Evolutionary conservation across 2,113 vertebrate species (phyloP), one percentile per base, ranked within the genome.

Genomic region (Chamaetylas fuelleborni): DNA sequence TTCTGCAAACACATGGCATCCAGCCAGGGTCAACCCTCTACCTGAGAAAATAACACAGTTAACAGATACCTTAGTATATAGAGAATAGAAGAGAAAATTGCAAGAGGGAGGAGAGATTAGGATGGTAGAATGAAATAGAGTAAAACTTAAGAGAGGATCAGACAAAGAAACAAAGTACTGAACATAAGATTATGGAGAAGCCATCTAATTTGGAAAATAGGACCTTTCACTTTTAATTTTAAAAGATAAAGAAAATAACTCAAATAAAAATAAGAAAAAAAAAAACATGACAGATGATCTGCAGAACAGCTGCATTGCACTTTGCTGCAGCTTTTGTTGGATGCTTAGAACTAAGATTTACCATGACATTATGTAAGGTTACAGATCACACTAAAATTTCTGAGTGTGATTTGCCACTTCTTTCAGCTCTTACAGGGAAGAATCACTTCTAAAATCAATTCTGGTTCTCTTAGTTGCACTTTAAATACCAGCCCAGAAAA

Each of bases 401-500:
- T 73, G 23, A 47, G 48, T 91, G 65, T 81, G 47, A 36, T 92
- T 79, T 90, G 24, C n/a, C n/a, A 87, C 25, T 89, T 90, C 54
- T 90, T 70, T 90, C 69, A 83, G 78, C 17, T 19, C 23, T 87
- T n/a, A 57, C 10, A 80, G 16, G 88, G 53, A 95, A 93, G 31
- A 92, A 94, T 88, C 10, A 61, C 15, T 83, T 95, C 23, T 61
- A 78, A 93, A 96, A 92, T 91, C 12, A 92, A 3, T 65, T 62
- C 62, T 81, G 19, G 34, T 83, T 95, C 65, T 92, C 47, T 92
- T 78, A 93, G 53, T 47, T 97, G 64, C 19, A 60, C 29, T 91
- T 94, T 82, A 95, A 96, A 84, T 90, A 94, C 43, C 51, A 95
- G 42, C 33, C 22, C 15, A 47, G 47, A 86, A 91, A 93, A 79